A percentile compares a stretch with the other conserved stretches of the same genome.
phyloP scores from a whole-genome alignment of 1,140 invertebrate species.

The Drosophila sturtevanti region DNA sequence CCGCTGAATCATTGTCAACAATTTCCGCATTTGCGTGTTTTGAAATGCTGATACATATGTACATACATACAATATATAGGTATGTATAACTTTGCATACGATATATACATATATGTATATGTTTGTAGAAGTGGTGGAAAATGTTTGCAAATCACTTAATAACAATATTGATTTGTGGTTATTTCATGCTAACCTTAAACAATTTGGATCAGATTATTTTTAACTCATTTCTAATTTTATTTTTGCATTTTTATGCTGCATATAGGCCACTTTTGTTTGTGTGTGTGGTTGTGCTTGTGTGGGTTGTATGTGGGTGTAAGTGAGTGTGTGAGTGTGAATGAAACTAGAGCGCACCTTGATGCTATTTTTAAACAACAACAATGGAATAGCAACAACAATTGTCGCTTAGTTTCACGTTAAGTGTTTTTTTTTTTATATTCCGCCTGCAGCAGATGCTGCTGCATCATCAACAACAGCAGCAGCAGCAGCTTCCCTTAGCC shows the following conservation, averaged over 20 bases:
- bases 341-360: conserved; percentile 76
- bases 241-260: conserved; percentile 26
- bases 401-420: conserved; percentile 67
- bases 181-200: neutral
- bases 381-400: conserved; percentile 51
- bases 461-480: conserved; percentile 46
- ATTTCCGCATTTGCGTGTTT: conserved; percentile 49
- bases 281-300: conserved; percentile 18
- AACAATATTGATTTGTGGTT: conserved; percentile 7
- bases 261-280: conserved; percentile 33
- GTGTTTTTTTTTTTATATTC: conserved; percentile 57
- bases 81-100: neutral
- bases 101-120: neutral
- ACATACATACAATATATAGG: neutral
- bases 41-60: conserved; percentile 10
- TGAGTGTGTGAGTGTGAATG: conserved; percentile 30
- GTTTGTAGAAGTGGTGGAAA: neutral
- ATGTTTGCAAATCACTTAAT: conserved; percentile 11
- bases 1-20: conserved; percentile 55
- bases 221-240: conserved; percentile 64
- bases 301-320: neutral
- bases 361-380: conserved; percentile 71
- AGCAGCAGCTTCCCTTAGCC: conserved; percentile 53
- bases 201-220: conserved; percentile 47
- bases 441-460: conserved; percentile 31